phyloP scores from a whole-genome alignment of 2,888 invertebrate species.

The Hofmannophila pseudospretella region DNA sequence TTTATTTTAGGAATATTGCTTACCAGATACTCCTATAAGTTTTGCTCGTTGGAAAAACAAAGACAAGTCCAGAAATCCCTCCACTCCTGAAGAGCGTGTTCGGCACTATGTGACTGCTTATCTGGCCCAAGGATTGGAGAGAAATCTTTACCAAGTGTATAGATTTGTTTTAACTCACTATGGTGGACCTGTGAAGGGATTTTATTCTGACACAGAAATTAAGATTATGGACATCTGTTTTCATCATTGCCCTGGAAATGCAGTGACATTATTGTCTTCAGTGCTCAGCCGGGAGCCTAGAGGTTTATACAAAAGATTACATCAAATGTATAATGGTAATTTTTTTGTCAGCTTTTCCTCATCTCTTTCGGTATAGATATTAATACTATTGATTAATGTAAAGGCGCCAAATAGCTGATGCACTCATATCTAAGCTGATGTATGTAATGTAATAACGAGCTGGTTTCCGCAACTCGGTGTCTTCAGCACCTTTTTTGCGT shows the following conservation, averaged over 20 bases:
- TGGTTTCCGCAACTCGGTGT: no score
- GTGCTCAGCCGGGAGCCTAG: conserved; percentile 49
- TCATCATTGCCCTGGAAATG: conserved; percentile 35
- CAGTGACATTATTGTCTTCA: conserved; percentile 32
- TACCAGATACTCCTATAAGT: conserved; percentile 49
- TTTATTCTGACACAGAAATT: conserved; percentile 41
- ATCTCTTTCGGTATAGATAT: no score
- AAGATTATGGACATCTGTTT: conserved; percentile 55
- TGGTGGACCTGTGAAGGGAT: conserved; percentile 33
- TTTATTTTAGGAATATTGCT: conserved; percentile 33
- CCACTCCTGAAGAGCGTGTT: conserved; percentile 35
- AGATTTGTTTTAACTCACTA: conserved; percentile 36
- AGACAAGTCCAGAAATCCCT: conserved; percentile 28
- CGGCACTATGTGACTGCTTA: conserved; percentile 47
- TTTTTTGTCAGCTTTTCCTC: no score
- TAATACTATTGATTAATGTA: no score
- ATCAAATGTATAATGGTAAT: conserved; percentile 30
- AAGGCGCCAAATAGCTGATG: no score
- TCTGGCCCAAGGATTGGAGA: conserved; percentile 48
- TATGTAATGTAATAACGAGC: no score
- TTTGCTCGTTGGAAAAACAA: conserved; percentile 53
- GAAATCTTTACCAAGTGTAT: conserved; percentile 52
- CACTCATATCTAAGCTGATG: no score
- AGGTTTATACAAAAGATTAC: conserved; percentile 42
- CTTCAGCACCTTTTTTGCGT: no score